A percentile compares a stretch with the other conserved stretches of the same genome.
Conservation (phyloP, 1,140 invertebrate genomes). For the Onthophagus taurus region DNA sequence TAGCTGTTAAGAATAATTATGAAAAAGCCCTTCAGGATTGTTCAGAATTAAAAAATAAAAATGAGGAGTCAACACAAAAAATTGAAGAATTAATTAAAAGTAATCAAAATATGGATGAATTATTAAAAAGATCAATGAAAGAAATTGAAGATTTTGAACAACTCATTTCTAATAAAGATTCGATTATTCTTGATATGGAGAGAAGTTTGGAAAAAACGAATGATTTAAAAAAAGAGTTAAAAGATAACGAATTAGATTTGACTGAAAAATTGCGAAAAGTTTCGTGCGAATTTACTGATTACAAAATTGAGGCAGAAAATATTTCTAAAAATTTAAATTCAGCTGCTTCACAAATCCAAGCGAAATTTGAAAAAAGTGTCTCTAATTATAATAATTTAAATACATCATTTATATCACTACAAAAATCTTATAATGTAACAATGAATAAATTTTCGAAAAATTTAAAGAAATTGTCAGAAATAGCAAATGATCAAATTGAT, state of each 20-base stretch:
- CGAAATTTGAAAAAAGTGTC: too few relatives aligned
- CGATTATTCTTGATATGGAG: background rate
- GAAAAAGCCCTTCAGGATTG: conserved; percentile 1
- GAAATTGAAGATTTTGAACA: background rate
- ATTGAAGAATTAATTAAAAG: conserved; percentile 5
- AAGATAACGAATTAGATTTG: background rate
- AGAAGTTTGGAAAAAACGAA: background rate
- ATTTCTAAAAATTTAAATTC: background rate
- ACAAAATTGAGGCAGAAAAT: background rate
- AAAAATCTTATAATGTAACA: too few relatives aligned
- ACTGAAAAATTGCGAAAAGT: conserved; percentile 1
- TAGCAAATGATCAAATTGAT: too few relatives aligned
- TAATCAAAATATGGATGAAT: background rate
- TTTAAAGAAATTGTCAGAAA: too few relatives aligned
- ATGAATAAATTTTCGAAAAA: too few relatives aligned
- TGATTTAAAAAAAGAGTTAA: conserved; percentile 2
- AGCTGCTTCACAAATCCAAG: background rate
- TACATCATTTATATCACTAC: too few relatives aligned
- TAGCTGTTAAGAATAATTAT: background rate
- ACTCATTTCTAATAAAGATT: conserved; percentile 5
- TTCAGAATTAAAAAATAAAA: too few relatives aligned
- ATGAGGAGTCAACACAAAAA: background rate
- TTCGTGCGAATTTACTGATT: background rate
- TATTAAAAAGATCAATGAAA: conserved; percentile 12
- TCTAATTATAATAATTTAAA: too few relatives aligned